Conservation (phyloP, 2,113 vertebrate species). For the Etia nguti region DNA sequence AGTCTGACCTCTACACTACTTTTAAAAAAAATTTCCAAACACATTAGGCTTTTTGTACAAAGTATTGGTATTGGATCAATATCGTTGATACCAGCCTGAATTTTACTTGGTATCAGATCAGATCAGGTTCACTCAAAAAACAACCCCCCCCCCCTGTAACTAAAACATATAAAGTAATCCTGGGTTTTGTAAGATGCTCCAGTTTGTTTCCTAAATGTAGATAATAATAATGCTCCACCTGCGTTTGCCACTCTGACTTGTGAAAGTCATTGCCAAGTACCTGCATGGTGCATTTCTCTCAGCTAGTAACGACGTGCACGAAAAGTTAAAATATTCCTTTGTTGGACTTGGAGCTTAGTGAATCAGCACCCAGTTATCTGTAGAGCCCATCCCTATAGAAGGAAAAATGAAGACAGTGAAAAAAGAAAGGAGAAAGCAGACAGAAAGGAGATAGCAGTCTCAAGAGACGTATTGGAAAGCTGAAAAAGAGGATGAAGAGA, state of each 20-base stretch:
- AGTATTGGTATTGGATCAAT: neutral
- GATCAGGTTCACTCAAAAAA: neutral
- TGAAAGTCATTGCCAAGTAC: neutral
- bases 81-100: neutral
- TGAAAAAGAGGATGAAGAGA: conserved; percentile 28
- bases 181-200: neutral
- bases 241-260: neutral
- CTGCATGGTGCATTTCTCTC: neutral
- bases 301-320: neutral
- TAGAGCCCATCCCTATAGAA: neutral
- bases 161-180: neutral
- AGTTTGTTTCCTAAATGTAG: neutral
- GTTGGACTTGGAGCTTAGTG: neutral
- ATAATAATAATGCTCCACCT: neutral
- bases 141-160: neutral
- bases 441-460: conserved; percentile 1
- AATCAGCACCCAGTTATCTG: neutral
- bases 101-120: neutral
- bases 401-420: neutral
- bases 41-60: no score
- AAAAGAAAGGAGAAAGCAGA: neutral
- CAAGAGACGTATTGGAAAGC: conserved; percentile 2
- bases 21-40: neutral
- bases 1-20: neutral
- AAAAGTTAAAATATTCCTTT: neutral